Evolutionary conservation across 2,797 vertebrate genomes (phyloP).

Genomic region (Otus scops): DNA sequence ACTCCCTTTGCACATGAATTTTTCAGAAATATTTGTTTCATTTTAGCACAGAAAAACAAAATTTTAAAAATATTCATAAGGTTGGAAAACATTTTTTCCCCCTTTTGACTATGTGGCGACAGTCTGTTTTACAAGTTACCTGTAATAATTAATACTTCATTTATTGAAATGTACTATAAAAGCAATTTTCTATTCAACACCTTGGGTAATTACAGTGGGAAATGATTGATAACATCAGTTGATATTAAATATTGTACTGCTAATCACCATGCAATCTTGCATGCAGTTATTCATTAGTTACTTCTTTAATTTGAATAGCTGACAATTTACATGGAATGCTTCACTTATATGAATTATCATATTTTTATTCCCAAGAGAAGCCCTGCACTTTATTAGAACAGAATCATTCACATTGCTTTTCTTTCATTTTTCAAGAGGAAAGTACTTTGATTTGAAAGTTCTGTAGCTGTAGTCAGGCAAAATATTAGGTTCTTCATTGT

Average conservation of each 20-base stretch:
- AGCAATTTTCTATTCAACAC: constrained; percentile 54
- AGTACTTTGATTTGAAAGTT: constrained; percentile 34
- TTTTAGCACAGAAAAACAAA: background rate
- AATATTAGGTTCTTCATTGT: constrained; percentile 1
- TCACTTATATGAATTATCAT: constrained; percentile 24
- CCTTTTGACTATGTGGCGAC: background rate
- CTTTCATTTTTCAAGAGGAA: constrained; percentile 6
- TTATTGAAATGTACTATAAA: constrained; percentile 55
- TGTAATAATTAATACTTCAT: constrained; percentile 28
- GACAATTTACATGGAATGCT: constrained; percentile 47
- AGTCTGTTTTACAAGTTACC: background rate
- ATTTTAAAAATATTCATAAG: background rate
- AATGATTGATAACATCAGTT: constrained; percentile 61
- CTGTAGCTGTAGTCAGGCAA: background rate
- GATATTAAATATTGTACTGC: constrained; percentile 53
- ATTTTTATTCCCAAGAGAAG: constrained; percentile 33
- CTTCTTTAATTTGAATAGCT: constrained; percentile 58
- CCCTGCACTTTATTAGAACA: background rate
- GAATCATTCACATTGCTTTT: background rate
- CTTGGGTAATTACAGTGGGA: constrained; percentile 50
- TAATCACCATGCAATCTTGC: constrained; percentile 60
- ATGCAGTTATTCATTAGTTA: constrained; percentile 61
- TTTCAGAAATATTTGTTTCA: background rate
- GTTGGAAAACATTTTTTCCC: background rate
- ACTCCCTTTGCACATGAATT: background rate